Conservation (phyloP, 1,140 invertebrate genomes). For the Leucophenga varia region DNA sequence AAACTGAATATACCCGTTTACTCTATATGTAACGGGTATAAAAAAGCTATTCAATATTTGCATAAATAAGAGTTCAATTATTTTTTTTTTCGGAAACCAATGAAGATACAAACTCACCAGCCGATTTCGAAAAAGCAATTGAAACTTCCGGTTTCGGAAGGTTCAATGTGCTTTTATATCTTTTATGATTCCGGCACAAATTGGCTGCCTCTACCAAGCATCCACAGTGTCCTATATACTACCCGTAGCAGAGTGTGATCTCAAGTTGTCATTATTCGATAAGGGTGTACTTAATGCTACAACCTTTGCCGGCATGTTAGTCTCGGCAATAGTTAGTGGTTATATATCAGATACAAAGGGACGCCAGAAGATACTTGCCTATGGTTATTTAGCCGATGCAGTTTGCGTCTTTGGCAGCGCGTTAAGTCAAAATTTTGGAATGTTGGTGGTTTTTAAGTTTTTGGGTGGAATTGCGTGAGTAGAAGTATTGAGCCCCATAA, state of each 20-base stretch:
- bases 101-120: slow-evolving; percentile 48
- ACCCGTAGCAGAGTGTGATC: slow-evolving; percentile 71
- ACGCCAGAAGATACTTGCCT: slow-evolving; percentile 68
- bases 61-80: too few species aligned
- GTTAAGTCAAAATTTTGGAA: slow-evolving; percentile 69
- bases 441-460: slow-evolving; percentile 72
- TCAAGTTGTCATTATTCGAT: slow-evolving; percentile 64
- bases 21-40: too few species aligned
- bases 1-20: too few species aligned
- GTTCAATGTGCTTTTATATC: slow-evolving; percentile 68
- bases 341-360: slow-evolving; percentile 77
- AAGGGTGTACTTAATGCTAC: slow-evolving; percentile 70
- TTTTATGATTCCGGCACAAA: slow-evolving; percentile 64
- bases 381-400: slow-evolving; percentile 70
- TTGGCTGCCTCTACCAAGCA: slow-evolving; percentile 66
- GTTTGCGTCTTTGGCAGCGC: slow-evolving; percentile 68
- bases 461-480: slow-evolving; percentile 76
- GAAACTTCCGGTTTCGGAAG: slow-evolving; percentile 64
- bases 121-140: slow-evolving; percentile 67
- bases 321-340: slow-evolving; percentile 79
- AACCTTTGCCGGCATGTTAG: slow-evolving; percentile 77
- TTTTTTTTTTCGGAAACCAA: slow-evolving; percentile 62
- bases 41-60: too few species aligned
- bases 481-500: slow-evolving; percentile 66
- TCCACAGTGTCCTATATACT: slow-evolving; percentile 69